Evolutionary conservation across 2,113 vertebrate species (phyloP).

Genomic region (Pardalotus punctatus): DNA sequence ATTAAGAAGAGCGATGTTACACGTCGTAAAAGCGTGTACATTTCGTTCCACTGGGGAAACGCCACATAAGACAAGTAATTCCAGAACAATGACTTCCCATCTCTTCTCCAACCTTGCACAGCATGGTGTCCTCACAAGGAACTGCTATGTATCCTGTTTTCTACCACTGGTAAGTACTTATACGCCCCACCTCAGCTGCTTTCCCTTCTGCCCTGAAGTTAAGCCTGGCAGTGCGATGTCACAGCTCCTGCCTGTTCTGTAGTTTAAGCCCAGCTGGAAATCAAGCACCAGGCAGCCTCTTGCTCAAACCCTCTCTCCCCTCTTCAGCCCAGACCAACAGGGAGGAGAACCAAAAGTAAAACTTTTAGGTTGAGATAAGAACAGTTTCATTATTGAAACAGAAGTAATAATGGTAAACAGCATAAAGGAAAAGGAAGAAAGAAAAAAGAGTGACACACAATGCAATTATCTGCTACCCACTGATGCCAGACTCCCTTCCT

Average conservation of each 20-base stretch:
- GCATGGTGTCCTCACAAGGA: not conserved
- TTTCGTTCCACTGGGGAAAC: not conserved
- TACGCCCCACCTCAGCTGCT: not conserved
- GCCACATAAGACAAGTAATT: not conserved
- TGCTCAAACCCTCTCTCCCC: fast-evolving
- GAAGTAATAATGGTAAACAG: not conserved
- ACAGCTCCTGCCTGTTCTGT: not conserved
- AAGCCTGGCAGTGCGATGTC: not conserved
- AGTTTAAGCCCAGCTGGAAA: not conserved
- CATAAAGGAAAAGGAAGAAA: not conserved
- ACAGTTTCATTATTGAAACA: not conserved
- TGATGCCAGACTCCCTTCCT: not conserved
- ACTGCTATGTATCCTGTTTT: not conserved
- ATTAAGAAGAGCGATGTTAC: not conserved
- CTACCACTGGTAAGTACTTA: not conserved
- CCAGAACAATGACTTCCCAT: not conserved
- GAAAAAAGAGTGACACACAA: not conserved
- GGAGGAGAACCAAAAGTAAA: not conserved
- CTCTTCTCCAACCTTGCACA: not conserved
- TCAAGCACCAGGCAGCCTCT: not conserved
- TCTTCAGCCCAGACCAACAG: not conserved
- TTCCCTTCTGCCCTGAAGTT: not conserved
- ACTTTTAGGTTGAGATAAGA: not conserved
- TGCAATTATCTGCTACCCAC: fast-evolving
- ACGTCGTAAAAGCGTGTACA: fast-evolving